phyloP scores from a whole-genome alignment of 1,140 invertebrate species.

The Streblospio benedicti region DNA sequence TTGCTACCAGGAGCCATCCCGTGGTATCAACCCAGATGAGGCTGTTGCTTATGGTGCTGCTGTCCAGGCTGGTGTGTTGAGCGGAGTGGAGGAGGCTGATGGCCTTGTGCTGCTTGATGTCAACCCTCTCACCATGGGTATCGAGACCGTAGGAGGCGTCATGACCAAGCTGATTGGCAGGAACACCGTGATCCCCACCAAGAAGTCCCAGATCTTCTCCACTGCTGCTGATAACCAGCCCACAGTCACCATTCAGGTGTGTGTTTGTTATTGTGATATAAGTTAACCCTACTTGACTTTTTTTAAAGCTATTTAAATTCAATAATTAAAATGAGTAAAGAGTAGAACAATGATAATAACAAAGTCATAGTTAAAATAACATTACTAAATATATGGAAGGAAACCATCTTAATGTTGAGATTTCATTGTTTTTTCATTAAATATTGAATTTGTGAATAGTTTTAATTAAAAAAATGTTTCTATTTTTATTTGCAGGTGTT shows the following conservation, averaged over 20 bases:
- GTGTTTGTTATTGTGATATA: no score
- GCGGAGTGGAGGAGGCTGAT: conserved; percentile 71
- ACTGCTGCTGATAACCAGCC: conserved; percentile 98
- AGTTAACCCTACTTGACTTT: no score
- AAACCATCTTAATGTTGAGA: no score
- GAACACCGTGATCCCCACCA: conserved; percentile 99
- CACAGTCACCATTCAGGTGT: conserved; percentile 97
- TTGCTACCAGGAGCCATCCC: conserved; percentile 67
- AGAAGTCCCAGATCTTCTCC: conserved; percentile 98
- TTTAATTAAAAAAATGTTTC: no score
- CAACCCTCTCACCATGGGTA: conserved; percentile 95
- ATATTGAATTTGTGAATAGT: no score
- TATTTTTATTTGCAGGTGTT: no score
- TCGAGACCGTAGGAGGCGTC: conserved; percentile 98
- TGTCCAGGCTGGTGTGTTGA: conserved; percentile 82
- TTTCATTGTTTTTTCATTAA: no score
- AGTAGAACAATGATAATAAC: no score
- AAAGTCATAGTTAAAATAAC: no score
- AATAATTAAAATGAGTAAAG: no score
- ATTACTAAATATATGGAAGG: no score
- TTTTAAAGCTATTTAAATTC: no score
- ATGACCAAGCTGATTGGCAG: conserved; percentile 98
- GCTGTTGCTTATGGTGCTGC: conserved; percentile 83
- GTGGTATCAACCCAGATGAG: conserved; percentile 93
- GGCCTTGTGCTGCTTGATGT: conserved; percentile 95